These are phyloP conservation scores for Leptosomus discolor DNA, from an alignment of 2,113 vertebrate genomes.

Conservation along the genomic window DNA sequence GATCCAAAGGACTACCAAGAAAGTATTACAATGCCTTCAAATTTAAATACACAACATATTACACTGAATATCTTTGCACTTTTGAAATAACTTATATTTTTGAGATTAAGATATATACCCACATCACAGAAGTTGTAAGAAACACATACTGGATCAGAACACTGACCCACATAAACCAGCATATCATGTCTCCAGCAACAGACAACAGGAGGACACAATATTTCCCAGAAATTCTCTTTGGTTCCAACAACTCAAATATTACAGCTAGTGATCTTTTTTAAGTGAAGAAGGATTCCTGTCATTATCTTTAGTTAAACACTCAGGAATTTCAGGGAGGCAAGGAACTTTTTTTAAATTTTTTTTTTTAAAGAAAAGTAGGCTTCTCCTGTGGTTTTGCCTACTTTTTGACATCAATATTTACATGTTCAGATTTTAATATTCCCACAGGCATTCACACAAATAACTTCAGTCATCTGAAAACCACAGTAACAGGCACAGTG, in stretches of 20 bases:
- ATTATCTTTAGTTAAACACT: neutral
- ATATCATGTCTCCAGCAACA: neutral
- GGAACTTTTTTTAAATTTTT: neutral
- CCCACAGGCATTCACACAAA: neutral
- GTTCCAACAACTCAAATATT: neutral
- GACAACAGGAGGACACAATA: accelerated
- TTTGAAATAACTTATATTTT: neutral
- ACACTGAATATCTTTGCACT: neutral
- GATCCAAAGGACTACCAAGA: neutral
- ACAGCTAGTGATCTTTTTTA: neutral
- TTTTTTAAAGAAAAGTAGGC: neutral
- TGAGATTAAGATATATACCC: neutral
- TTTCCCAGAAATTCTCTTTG: neutral
- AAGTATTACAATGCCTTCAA: neutral
- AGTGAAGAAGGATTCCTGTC: neutral
- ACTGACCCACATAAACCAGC: neutral
- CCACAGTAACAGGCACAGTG: neutral
- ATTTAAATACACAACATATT: neutral
- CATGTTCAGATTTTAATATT: neutral
- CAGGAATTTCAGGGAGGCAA: neutral
- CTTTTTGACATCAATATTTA: neutral
- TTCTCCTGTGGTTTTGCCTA: neutral
- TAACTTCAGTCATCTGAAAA: neutral
- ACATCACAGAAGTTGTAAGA: neutral
- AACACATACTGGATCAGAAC: neutral